Evolutionary conservation across 2,888 invertebrate genomes (phyloP), one percentile per base, ranked within the genome.

Genomic region (Hypomecis punctinalis): DNA sequence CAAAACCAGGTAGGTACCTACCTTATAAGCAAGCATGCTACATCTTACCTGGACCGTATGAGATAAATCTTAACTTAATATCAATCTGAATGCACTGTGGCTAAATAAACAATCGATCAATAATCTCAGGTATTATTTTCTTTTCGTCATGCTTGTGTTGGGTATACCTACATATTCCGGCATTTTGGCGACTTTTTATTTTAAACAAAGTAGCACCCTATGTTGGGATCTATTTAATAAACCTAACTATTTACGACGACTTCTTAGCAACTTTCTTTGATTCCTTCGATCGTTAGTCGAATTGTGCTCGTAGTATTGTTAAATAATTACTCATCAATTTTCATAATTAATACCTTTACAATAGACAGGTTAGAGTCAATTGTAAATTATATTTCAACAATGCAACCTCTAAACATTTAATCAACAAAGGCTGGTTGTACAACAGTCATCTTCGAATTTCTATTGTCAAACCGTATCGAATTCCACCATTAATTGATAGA

Each of bases 401-500:
- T 72, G 70, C 68, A 67, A 72, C 71, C 67, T 70, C 67, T 71
- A 78, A 75, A 69, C 77, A 73, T 77, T 77, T 72, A 70, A n/a
- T 71, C 66, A 62, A 78, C 76, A 77, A 77, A 49, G 51, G 63
- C 42, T 23, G 45, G 23, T 59, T 58, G 10, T 42, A 40, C 36
- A 58, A 58, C 57, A 61, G 54, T 46, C 51, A 48, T 62, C 51
- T 56, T 37, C 40, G 69, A 76, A 72, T 71, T 69, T 52, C 55
- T 54, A 66, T 58, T 58, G 63, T 59, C 40, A 53, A 47, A 55
- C 59, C 74, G 72, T 78, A 81, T 80, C 77, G 67, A 79, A 79
- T 81, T 80, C 75, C 82, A 69, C 64, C 70, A 70, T 71, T 75
- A 80, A 81, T 81, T 81, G 82, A 81, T 78, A 75, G 74, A 78